Base-by-base conservation (phyloP, 2,888 invertebrate species). In the Perithous albicinctus region DNA sequence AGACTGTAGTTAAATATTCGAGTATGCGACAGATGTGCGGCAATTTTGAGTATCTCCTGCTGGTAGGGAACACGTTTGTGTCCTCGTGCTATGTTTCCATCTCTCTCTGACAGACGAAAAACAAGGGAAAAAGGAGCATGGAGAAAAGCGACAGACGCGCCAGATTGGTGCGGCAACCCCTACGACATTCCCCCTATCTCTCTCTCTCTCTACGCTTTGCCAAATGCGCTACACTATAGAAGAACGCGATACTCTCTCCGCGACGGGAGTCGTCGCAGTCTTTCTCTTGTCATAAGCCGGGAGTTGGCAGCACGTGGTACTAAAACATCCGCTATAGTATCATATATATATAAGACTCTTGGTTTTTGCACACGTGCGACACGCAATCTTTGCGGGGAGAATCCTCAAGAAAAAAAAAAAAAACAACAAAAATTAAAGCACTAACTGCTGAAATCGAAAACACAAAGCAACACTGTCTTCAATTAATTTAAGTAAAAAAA, bases 161-260 rank as follows among this genome's bases (percentile, higher is more conserved):
- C 81, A 81, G 81, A 81, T 81, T 81, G 69, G 81, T 74, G 69
- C 67, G n/a, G n/a, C n/a, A n/a, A 72, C 67, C 74, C 73, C 77
- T 48, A 29, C 48, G 63, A 74, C 66, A 32, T 75, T 56, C n/a
- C n/a, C n/a, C n/a, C n/a, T n/a, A n/a, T n/a, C n/a, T n/a, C n/a
- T n/a, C n/a, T n/a, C n/a, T n/a, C n/a, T n/a, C n/a, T n/a, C 75
- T 43, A 51, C 54, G 18, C 2, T 18, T 46, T 61, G 41, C 12
- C 23, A 18, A 29, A 59, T 43, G 56, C 23, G 35, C 23, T 43
- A 7, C 32, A 8, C 46, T 46, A 46, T 46, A 46, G 54, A 51
- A 23, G 26, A 20, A 23, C 10, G 32, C 59, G 20, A 66, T 64
- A 64, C 56, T 66, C n/a, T n/a, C n/a, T n/a, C 41, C 75, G 67